Percentiles rank a stretch among this genome's conserved stretches.
Conservation (phyloP, 64 coral and sea anemone genomes). For the Astreopora myriophthalma region DNA sequence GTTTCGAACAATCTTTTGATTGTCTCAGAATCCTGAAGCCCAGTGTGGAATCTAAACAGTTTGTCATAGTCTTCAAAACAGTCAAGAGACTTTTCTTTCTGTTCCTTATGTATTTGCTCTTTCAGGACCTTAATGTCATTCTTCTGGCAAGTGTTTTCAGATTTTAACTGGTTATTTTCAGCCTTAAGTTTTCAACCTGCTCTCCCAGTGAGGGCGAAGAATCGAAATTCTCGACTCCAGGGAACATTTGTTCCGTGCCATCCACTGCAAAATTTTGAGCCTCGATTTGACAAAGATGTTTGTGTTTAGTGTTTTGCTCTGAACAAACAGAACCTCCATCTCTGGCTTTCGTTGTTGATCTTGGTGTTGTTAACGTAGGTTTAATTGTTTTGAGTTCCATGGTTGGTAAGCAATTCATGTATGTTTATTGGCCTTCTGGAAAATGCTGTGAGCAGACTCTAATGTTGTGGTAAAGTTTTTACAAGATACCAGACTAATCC, state of each 20-base stretch:
- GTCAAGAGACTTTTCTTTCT: neutral
- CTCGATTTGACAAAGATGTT: neutral
- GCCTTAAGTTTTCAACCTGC: too few relatives aligned
- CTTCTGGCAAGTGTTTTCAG: neutral
- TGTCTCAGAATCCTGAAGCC: constrained; percentile 51
- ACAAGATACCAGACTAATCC: constrained; percentile 11
- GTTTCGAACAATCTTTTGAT: constrained; percentile 64
- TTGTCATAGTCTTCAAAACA: neutral
- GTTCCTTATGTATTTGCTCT: neutral
- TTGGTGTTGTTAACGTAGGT: neutral
- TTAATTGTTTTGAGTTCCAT: neutral
- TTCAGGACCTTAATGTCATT: neutral
- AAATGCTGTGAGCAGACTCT: constrained; percentile 41
- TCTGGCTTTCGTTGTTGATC: neutral
- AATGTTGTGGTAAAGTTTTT: neutral
- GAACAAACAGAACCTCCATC: neutral
- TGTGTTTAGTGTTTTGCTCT: neutral
- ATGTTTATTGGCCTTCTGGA: neutral
- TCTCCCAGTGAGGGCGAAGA: neutral
- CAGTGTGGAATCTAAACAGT: constrained; percentile 69
- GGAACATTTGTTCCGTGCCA: neutral
- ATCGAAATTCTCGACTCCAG: neutral
- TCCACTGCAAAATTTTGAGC: neutral
- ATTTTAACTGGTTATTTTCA: neutral
- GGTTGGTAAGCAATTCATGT: neutral